Percentiles rank a stretch among this genome's conserved stretches.
These are phyloP conservation scores for Neolamprologus brichardi DNA, from an alignment of 2,113 vertebrate species.

Conservation along the genomic window DNA sequence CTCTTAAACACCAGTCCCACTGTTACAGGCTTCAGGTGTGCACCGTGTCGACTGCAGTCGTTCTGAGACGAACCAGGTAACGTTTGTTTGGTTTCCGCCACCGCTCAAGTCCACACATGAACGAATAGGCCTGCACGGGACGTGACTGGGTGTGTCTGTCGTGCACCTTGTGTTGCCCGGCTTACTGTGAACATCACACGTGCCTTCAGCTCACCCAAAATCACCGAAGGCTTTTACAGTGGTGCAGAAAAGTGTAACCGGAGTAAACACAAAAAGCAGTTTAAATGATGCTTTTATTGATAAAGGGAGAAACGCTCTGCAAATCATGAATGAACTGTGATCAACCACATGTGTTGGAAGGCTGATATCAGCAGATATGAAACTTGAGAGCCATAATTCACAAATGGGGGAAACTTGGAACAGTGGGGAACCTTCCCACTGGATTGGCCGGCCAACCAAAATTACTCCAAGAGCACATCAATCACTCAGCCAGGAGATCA, in stretches of 20 bases:
- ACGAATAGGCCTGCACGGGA: not conserved
- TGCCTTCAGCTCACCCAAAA: not conserved
- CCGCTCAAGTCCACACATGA: not conserved
- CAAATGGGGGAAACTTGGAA: not conserved
- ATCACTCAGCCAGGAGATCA: not conserved
- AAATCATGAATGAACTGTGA: not conserved
- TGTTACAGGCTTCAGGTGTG: not conserved
- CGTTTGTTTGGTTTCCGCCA: not conserved
- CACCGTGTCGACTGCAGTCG: not conserved
- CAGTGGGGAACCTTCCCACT: accelerated
- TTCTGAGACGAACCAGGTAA: accelerated
- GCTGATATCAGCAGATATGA: not conserved
- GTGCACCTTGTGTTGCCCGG: not conserved
- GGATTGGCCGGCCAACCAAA: accelerated
- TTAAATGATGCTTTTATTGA: not conserved
- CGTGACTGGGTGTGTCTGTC: not conserved
- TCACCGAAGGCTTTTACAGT: not conserved
- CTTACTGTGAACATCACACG: not conserved
- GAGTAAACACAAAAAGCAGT: not conserved
- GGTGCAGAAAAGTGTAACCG: not conserved
- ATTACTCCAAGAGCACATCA: not conserved
- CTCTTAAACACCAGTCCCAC: no score
- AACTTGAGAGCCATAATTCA: not conserved
- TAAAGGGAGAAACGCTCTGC: accelerated
- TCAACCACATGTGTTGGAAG: not conserved